Conservation (phyloP, 2,888 invertebrate genomes). For the Alentia gelatinosa region DNA sequence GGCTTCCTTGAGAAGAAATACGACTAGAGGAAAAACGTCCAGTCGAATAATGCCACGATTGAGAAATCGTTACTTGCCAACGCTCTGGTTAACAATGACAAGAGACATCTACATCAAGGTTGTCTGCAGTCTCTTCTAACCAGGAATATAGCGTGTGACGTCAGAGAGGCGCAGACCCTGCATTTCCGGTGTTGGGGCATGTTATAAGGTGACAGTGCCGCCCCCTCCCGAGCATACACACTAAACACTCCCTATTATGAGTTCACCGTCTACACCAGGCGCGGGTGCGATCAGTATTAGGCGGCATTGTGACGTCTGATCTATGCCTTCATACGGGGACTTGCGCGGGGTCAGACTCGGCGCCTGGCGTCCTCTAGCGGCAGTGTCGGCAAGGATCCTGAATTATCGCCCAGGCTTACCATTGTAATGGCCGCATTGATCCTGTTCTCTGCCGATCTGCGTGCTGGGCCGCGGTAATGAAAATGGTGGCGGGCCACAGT, state of each 20-base stretch:
- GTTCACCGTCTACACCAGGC: neutral
- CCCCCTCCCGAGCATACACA: neutral
- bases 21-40: too few species aligned
- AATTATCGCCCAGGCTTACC: conserved; percentile 40
- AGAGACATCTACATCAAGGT: too few species aligned
- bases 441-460: neutral
- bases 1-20: too few species aligned
- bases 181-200: too few species aligned
- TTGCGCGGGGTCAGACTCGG: neutral
- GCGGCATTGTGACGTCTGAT: conserved; percentile 28
- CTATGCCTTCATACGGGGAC: conserved; percentile 27
- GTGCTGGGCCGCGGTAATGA: neutral
- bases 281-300: conserved; percentile 9
- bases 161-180: neutral
- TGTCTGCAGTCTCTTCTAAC: too few species aligned
- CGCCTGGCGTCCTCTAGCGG: neutral
- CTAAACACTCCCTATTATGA: neutral
- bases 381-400: neutral
- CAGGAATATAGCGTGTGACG: neutral
- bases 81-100: too few species aligned
- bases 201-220: too few species aligned
- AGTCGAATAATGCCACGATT: too few species aligned
- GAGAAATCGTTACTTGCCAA: too few species aligned
- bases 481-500: neutral
- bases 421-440: conserved; percentile 44